These are phyloP conservation scores for Drosophila santomea DNA, from an alignment of 1,140 invertebrate species.

Conservation along the genomic window DNA sequence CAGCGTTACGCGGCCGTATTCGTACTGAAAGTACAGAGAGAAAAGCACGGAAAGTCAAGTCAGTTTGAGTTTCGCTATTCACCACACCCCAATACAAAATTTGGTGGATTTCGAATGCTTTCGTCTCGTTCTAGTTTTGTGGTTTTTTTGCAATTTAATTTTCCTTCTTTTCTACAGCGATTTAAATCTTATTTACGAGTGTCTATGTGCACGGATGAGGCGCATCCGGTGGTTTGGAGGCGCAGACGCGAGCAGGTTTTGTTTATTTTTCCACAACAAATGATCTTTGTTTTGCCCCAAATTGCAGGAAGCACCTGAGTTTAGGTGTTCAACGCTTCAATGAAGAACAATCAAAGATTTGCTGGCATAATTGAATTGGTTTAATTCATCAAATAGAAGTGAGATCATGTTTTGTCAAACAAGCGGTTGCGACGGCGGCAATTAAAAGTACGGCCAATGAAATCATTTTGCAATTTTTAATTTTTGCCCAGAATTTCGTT, in stretches of 20 bases:
- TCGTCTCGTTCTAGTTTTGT: constrained; percentile 40
- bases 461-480: constrained; percentile 59
- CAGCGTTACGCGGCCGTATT: constrained; percentile 87
- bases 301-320: constrained; percentile 69
- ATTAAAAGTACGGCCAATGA: constrained; percentile 71
- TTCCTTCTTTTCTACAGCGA: constrained; percentile 74
- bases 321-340: constrained; percentile 61
- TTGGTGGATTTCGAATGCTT: constrained; percentile 62
- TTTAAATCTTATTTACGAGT: constrained; percentile 74
- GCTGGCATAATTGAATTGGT: constrained; percentile 18
- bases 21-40: constrained; percentile 85
- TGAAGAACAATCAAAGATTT: constrained; percentile 31
- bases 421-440: constrained; percentile 34
- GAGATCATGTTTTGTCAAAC: constrained; percentile 77
- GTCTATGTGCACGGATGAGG: constrained; percentile 58
- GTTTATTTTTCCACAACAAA: constrained; percentile 64
- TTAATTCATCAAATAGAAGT: constrained; percentile 43
- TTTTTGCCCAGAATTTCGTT: constrained; percentile 11
- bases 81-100: constrained; percentile 34
- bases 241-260: constrained; percentile 22
- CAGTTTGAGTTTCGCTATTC: constrained; percentile 31
- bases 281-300: constrained; percentile 67
- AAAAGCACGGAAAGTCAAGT: constrained; percentile 65
- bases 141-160: constrained; percentile 75
- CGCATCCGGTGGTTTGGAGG: constrained; percentile 36